These are phyloP conservation scores for Antheraea pernyi DNA, from an alignment of 1,140 invertebrate species.

Conservation along the genomic window DNA sequence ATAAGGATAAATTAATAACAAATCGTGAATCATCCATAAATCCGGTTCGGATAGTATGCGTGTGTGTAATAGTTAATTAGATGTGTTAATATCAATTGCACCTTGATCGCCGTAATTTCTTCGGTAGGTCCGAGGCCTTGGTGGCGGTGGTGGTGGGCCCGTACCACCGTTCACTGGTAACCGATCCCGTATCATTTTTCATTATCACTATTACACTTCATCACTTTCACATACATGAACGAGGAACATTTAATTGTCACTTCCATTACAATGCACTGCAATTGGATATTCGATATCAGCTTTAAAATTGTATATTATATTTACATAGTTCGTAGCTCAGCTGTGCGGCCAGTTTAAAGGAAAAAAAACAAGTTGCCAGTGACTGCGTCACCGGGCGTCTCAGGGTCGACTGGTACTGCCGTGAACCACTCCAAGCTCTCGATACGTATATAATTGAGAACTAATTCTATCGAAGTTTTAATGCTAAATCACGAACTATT, in stretches of 20 bases:
- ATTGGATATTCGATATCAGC: background rate
- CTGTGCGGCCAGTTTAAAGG: slow-evolving; percentile 28
- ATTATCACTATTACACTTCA: slow-evolving; percentile 36
- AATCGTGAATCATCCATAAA: slow-evolving; percentile 17
- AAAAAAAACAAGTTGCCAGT: slow-evolving; percentile 53
- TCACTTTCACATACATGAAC: background rate
- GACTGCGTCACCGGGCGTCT: slow-evolving; percentile 39
- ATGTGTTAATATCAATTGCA: slow-evolving; percentile 38
- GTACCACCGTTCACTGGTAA: slow-evolving; percentile 51
- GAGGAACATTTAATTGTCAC: background rate
- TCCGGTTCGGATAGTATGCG: slow-evolving; percentile 19
- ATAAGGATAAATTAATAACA: slow-evolving; percentile 5
- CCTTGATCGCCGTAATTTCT: slow-evolving; percentile 78
- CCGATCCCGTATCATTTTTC: slow-evolving; percentile 75
- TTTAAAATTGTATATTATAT: slow-evolving; percentile 16
- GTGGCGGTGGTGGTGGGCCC: slow-evolving; percentile 51
- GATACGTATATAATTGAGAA: slow-evolving; percentile 39
- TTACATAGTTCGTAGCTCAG: slow-evolving; percentile 22
- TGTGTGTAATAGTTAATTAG: slow-evolving; percentile 27
- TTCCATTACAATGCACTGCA: slow-evolving; percentile 10
- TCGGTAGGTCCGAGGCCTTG: slow-evolving; percentile 66
- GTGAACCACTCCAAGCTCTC: slow-evolving; percentile 28
- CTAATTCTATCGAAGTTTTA: slow-evolving; percentile 47
- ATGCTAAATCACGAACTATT: slow-evolving; percentile 27
- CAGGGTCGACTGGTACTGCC: slow-evolving; percentile 66